A percentile compares a stretch with the other conserved stretches of the same genome.
These are phyloP conservation scores for Setipinna tenuifilis DNA, from an alignment of 2,797 vertebrate species.

Conservation along the genomic window DNA sequence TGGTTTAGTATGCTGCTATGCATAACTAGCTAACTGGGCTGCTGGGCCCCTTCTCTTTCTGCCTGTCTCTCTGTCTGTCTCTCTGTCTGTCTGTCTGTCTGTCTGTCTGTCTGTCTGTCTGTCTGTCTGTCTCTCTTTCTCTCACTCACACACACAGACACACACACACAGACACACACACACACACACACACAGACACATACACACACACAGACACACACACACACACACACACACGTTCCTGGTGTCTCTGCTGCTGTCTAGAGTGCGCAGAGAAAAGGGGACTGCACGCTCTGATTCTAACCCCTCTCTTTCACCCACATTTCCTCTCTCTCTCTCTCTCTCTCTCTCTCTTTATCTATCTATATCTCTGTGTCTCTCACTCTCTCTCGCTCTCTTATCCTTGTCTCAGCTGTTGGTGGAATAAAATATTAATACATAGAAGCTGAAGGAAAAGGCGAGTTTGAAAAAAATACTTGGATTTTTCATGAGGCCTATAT, in stretches of 20 bases:
- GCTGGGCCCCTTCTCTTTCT: background rate
- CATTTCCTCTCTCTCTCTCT: background rate
- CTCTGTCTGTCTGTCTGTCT: background rate
- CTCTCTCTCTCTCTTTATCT: background rate
- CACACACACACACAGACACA: too few relatives aligned
- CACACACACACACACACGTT: background rate
- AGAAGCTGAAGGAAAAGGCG: slow-evolving; percentile 60
- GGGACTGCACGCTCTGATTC: background rate
- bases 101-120: background rate
- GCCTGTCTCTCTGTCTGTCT: background rate
- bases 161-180: too few relatives aligned
- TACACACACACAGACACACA: too few relatives aligned
- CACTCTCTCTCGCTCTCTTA: background rate
- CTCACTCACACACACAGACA: too few relatives aligned
- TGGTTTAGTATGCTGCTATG: slow-evolving; percentile 22
- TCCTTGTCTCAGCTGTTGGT: slow-evolving; percentile 63
- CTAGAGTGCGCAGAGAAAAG: background rate
- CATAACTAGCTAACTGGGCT: background rate
- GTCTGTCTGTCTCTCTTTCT: background rate
- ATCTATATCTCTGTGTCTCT: background rate
- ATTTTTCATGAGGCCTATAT: slow-evolving; percentile 69
- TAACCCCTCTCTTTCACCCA: background rate
- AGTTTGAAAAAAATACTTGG: slow-evolving; percentile 59
- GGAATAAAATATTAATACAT: slow-evolving; percentile 73
- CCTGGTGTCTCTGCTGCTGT: background rate